phyloP scores from a whole-genome alignment of 2,113 vertebrate species.

The Melanerpes formicivorus region DNA sequence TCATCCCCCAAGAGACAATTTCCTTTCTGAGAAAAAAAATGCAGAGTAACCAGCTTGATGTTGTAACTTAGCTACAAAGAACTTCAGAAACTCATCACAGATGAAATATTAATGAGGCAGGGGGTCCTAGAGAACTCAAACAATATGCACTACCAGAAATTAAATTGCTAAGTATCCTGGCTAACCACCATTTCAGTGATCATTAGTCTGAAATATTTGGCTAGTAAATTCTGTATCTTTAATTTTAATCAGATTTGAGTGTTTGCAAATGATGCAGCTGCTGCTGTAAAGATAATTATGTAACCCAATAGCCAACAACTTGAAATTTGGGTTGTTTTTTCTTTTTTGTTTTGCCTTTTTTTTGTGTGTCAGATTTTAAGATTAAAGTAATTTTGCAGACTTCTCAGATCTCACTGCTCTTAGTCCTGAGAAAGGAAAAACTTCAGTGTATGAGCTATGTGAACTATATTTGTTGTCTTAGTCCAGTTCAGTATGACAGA shows the following conservation, averaged over 20 bases:
- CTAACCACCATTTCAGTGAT: conserved; percentile 45
- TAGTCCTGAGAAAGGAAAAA: background rate
- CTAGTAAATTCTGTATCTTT: conserved; percentile 66
- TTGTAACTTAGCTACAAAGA: background rate
- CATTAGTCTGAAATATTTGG: conserved; percentile 64
- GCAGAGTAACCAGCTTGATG: background rate
- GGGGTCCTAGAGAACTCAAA: background rate
- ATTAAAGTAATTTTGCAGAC: conserved; percentile 33
- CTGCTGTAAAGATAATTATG: conserved; percentile 66
- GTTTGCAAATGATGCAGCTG: conserved; percentile 66
- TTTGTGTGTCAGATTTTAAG: conserved; percentile 5
- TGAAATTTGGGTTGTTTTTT: background rate
- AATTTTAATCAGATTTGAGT: conserved; percentile 66
- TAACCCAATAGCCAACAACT: conserved; percentile 47
- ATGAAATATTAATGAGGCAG: background rate
- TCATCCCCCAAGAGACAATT: background rate
- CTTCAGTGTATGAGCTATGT: background rate
- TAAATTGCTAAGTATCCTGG: conserved; percentile 59
- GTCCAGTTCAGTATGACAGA: background rate
- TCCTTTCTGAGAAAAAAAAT: background rate
- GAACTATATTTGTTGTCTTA: background rate
- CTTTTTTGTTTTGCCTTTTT: accelerated
- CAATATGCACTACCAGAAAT: conserved; percentile 5
- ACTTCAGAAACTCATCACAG: background rate
- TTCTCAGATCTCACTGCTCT: background rate